Conservation (phyloP, 2,113 vertebrate genomes). For the Chitala chitala region DNA sequence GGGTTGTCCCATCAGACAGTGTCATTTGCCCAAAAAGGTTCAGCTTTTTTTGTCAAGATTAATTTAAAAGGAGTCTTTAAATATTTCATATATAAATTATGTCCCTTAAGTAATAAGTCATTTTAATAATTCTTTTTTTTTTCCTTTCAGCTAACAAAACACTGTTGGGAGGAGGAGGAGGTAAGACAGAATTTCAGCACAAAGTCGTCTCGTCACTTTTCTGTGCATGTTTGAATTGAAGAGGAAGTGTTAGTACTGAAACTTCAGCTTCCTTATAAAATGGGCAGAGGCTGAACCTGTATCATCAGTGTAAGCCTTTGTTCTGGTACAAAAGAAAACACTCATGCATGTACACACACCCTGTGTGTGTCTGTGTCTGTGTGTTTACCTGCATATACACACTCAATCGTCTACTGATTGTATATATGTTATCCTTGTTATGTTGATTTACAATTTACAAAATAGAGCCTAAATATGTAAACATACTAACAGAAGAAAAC, state of each 20-base stretch:
- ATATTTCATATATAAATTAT: neutral
- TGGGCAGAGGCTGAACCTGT: too few relatives aligned
- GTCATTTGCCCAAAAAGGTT: neutral
- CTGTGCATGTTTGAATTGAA: neutral
- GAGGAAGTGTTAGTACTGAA: too few relatives aligned
- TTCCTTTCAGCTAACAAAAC: slow-evolving; percentile 74
- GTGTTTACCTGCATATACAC: slow-evolving; percentile 22
- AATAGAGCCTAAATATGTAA: too few relatives aligned
- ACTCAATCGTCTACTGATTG: too few relatives aligned
- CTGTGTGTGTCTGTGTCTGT: slow-evolving; percentile 33
- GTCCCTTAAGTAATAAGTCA: neutral
- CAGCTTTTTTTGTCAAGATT: neutral
- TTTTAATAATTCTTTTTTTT: slow-evolving; percentile 28
- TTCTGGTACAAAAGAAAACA: too few relatives aligned
- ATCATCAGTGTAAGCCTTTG: too few relatives aligned
- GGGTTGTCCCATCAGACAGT: neutral
- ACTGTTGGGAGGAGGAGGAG: slow-evolving; percentile 78
- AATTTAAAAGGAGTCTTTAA: neutral
- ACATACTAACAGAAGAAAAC: too few relatives aligned
- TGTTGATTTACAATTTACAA: too few relatives aligned
- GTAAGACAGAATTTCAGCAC: slow-evolving; percentile 55
- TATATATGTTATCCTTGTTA: too few relatives aligned
- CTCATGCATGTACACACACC: too few relatives aligned
- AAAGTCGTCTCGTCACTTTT: neutral
- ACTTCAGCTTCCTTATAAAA: too few relatives aligned